Evolutionary conservation across 2,888 invertebrate genomes (phyloP).

Genomic region (Orthosia incerta): DNA sequence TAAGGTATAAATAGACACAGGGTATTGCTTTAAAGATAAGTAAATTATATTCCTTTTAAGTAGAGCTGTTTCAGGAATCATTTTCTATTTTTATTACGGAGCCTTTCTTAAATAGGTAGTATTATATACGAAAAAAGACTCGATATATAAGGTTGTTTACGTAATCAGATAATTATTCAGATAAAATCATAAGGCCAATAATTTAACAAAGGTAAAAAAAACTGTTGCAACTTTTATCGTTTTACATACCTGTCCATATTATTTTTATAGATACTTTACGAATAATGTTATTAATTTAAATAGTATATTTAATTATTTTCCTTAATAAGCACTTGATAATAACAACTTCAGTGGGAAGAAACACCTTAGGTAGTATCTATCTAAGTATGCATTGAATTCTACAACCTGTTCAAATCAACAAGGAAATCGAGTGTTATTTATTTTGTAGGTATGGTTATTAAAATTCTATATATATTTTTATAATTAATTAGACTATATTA

Average conservation of each 20-base stretch:
- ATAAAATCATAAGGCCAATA: not conserved
- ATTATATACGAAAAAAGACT: not conserved
- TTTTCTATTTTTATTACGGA: not conserved
- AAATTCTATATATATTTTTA: too few relatives aligned
- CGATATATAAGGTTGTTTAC: not conserved
- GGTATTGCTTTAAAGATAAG: not conserved
- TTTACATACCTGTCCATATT: not conserved
- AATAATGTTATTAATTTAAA: not conserved
- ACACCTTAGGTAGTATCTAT: not conserved
- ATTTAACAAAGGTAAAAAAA: not conserved
- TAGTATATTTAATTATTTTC: slow-evolving; percentile 2
- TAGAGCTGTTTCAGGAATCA: not conserved
- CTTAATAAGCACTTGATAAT: not conserved
- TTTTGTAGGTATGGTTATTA: not conserved
- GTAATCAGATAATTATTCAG: not conserved
- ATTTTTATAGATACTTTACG: not conserved
- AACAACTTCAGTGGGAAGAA: not conserved
- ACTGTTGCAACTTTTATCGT: not conserved
- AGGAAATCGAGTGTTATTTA: slow-evolving; percentile 12
- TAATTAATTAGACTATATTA: too few relatives aligned
- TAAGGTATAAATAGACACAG: not conserved
- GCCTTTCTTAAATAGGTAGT: not conserved
- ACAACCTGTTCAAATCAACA: slow-evolving; percentile 4
- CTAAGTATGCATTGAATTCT: slow-evolving; percentile 1
- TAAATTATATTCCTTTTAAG: not conserved